phyloP scores from a whole-genome alignment of 2,888 invertebrate species.

The Agrochola circellaris region DNA sequence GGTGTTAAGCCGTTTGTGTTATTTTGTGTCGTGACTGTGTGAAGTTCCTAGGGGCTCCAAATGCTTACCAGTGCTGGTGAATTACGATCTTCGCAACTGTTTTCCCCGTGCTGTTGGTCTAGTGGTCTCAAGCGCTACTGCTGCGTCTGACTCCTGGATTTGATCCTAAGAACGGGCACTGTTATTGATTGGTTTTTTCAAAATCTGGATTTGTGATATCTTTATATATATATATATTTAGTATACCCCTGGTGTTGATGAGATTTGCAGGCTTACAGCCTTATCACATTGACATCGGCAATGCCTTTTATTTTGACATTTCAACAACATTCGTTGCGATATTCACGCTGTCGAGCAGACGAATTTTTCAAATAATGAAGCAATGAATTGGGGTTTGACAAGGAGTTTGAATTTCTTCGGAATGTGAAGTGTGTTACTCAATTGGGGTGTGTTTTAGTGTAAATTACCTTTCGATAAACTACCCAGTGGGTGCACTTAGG shows the following conservation, averaged over 20 bases:
- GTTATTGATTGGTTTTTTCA: not conserved
- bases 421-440: too few relatives aligned
- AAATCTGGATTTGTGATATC: not conserved
- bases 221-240: too few relatives aligned
- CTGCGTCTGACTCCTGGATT: not conserved
- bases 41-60: constrained; percentile 39
- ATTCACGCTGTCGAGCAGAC: not conserved
- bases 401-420: too few relatives aligned
- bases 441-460: not conserved
- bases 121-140: not conserved
- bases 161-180: not conserved
- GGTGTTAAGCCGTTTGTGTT: constrained; percentile 56
- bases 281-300: too few relatives aligned
- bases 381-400: too few relatives aligned
- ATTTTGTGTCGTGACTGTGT: constrained; percentile 60
- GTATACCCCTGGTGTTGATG: too few relatives aligned
- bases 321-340: too few relatives aligned
- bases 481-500: not conserved
- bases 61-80: constrained; percentile 35
- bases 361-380: not conserved
- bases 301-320: too few relatives aligned
- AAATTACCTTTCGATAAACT: not conserved
- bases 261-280: too few relatives aligned
- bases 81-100: constrained; percentile 3
- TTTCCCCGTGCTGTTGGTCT: not conserved